phyloP scores from a whole-genome alignment of 2,797 vertebrate genomes.

The Iguana delicatissima region DNA sequence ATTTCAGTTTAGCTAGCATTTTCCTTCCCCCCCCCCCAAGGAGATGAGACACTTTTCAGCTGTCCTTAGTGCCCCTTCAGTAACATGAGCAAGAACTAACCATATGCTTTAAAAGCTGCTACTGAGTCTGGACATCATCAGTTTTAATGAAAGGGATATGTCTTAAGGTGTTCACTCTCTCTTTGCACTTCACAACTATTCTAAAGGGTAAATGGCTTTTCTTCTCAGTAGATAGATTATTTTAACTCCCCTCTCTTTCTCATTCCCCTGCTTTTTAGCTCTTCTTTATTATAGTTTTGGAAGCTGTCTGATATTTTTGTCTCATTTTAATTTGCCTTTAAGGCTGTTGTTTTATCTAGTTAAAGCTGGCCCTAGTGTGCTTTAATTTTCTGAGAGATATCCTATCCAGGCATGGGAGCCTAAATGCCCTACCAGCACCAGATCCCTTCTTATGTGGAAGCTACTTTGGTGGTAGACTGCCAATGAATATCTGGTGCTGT shows the following conservation, averaged over 20 bases:
- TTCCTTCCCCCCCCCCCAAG: neutral
- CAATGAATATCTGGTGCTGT: too few species aligned
- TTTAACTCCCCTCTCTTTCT: too few species aligned
- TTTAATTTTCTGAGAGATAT: neutral
- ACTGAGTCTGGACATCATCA: neutral
- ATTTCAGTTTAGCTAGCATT: neutral
- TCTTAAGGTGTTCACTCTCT: neutral
- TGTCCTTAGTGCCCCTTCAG: neutral
- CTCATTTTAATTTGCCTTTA: neutral
- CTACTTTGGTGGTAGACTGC: too few species aligned
- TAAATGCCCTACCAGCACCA: too few species aligned
- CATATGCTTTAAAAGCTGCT: neutral
- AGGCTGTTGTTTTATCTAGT: neutral
- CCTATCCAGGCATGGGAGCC: too few species aligned
- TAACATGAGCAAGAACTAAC: neutral
- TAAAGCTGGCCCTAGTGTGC: neutral
- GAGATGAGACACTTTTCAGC: neutral
- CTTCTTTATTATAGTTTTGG: neutral
- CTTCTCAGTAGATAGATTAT: neutral
- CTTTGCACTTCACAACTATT: neutral
- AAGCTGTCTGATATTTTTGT: neutral
- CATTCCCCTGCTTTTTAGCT: neutral
- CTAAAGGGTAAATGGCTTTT: neutral
- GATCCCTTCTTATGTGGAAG: too few species aligned
- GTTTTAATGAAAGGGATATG: neutral